phyloP scores from a whole-genome alignment of 2,113 vertebrate species.

The Coptodon bakossiorum region DNA sequence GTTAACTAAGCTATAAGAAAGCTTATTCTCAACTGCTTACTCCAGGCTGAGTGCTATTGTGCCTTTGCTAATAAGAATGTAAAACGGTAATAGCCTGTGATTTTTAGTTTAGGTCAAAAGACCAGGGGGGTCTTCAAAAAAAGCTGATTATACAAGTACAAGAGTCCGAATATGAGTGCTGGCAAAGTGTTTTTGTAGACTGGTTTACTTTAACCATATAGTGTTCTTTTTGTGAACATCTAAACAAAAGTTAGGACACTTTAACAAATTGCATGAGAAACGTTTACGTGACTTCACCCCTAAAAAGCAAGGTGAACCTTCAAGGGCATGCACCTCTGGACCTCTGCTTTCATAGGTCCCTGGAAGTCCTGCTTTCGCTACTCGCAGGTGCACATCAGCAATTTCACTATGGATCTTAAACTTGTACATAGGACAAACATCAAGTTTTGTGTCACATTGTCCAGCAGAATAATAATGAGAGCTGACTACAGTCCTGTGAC shows the following conservation, averaged over 20 bases:
- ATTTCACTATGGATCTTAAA: background rate
- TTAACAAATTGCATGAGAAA: background rate
- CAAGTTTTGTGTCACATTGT: background rate
- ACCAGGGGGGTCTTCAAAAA: background rate
- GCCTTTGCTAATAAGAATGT: background rate
- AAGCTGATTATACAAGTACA: background rate
- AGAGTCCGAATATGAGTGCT: background rate
- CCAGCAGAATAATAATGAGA: background rate
- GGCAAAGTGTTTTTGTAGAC: background rate
- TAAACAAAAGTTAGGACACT: background rate
- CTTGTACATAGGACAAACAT: background rate
- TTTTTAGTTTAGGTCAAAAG: background rate
- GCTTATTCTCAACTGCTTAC: background rate
- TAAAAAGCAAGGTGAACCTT: background rate
- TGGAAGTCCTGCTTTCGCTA: background rate
- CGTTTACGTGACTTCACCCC: background rate
- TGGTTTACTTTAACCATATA: background rate
- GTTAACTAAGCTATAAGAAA: background rate
- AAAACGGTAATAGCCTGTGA: background rate
- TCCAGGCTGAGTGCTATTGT: background rate
- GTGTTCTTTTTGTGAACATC: background rate
- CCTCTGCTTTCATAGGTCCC: background rate
- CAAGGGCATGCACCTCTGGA: rapidly evolving
- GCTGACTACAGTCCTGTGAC: background rate
- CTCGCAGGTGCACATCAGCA: background rate